phyloP scores from a whole-genome alignment of 2,113 vertebrate species.

The Stegostoma tigrinum region DNA sequence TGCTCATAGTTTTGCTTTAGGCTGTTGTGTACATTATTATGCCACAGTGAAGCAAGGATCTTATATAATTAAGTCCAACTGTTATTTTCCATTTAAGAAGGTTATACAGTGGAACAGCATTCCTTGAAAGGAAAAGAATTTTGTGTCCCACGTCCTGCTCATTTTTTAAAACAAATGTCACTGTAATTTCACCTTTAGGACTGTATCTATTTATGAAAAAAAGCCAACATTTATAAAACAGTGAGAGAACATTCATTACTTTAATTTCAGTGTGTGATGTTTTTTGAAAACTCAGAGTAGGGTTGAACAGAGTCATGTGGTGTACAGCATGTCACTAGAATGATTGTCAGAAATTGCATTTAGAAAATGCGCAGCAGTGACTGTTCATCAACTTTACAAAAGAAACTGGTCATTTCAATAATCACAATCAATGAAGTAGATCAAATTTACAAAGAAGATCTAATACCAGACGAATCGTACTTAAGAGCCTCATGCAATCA shows the following conservation, averaged over 20 bases:
- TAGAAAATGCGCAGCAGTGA: neutral
- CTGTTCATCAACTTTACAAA: neutral
- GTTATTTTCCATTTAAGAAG: neutral
- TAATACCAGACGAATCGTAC: neutral
- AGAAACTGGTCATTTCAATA: conserved; percentile 7
- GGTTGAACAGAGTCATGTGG: neutral
- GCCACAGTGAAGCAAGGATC: neutral
- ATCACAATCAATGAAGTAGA: neutral
- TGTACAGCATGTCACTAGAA: neutral
- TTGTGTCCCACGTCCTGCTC: neutral
- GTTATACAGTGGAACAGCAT: neutral
- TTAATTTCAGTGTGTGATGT: neutral
- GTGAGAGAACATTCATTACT: neutral
- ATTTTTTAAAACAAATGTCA: neutral
- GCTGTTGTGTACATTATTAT: neutral
- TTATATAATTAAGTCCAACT: neutral
- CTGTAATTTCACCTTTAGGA: neutral
- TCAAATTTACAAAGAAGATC: neutral
- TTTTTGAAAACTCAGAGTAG: neutral
- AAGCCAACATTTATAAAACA: neutral
- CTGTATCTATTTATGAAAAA: neutral
- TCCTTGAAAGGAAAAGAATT: neutral
- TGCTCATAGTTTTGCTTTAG: neutral
- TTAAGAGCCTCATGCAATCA: neutral
- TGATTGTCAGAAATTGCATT: neutral